Evolutionary conservation across 1,140 invertebrate genomes (phyloP).

Genomic region (Venustaconcha ellipsiformis): DNA sequence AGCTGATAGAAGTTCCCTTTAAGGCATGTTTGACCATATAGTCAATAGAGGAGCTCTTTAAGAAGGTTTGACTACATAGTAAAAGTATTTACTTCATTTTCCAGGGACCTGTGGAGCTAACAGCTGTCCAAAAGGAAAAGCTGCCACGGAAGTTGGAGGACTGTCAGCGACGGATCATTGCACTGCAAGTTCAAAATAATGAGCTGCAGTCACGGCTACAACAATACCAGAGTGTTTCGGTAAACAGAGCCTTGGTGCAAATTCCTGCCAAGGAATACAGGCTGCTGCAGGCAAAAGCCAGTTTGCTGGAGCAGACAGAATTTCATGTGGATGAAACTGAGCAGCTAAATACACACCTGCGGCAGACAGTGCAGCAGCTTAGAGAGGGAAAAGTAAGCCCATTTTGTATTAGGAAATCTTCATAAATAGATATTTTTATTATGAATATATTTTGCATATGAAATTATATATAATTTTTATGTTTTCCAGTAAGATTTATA

Average conservation of each 20-base stretch:
- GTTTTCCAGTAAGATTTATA: too few species aligned
- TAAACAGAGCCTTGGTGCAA: slow-evolving; percentile 36
- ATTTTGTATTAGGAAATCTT: background rate
- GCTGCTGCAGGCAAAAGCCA: slow-evolving; percentile 48
- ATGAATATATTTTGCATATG: background rate
- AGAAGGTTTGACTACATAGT: too few species aligned
- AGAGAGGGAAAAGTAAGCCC: slow-evolving; percentile 53
- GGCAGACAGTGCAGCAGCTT: slow-evolving; percentile 44
- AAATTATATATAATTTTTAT: background rate
- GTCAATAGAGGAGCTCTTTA: too few species aligned
- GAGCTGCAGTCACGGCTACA: slow-evolving; percentile 40
- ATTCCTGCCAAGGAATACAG: slow-evolving; percentile 38
- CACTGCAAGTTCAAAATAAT: slow-evolving; percentile 50
- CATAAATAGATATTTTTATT: background rate
- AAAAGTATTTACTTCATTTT: too few species aligned
- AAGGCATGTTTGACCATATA: too few species aligned
- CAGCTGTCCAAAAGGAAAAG: slow-evolving; percentile 31
- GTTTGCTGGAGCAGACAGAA: slow-evolving; percentile 44
- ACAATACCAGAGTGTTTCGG: slow-evolving; percentile 20
- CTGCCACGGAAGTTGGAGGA: slow-evolving; percentile 56
- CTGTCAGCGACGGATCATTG: slow-evolving; percentile 53
- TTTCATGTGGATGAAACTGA: slow-evolving; percentile 43
- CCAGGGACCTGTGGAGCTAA: too few species aligned
- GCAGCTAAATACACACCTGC: slow-evolving; percentile 41
- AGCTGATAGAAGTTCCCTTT: too few species aligned